These are phyloP conservation scores for Mermis nigrescens DNA, from an alignment of 2,888 invertebrate species.

Conservation along the genomic window DNA sequence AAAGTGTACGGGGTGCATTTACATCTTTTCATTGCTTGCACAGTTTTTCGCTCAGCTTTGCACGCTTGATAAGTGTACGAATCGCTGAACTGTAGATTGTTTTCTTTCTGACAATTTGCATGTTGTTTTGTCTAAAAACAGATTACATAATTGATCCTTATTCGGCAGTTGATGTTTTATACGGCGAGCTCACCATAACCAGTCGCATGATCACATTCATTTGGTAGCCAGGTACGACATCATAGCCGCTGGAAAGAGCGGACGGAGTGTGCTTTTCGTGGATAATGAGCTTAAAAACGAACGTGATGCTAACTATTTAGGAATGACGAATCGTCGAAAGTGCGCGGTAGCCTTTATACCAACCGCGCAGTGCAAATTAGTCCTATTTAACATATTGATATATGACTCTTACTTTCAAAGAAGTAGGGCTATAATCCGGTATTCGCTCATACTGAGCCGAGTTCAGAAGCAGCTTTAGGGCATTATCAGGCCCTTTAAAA, in stretches of 20 bases:
- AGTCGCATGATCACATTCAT: neutral
- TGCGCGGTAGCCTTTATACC: too few relatives aligned
- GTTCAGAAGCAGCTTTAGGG: neutral
- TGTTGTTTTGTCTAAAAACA: neutral
- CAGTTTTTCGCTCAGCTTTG: neutral
- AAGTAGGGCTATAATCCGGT: neutral
- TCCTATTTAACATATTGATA: neutral
- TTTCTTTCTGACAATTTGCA: neutral
- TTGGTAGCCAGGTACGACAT: neutral
- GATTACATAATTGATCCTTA: neutral
- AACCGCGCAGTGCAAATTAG: too few relatives aligned
- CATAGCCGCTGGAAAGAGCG: neutral
- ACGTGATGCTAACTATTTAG: too few relatives aligned
- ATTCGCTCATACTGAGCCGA: neutral
- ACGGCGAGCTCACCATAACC: neutral
- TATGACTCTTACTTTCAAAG: neutral
- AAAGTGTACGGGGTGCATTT: neutral
- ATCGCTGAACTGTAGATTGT: neutral
- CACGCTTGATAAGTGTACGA: neutral
- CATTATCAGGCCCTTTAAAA: neutral
- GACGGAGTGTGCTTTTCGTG: neutral
- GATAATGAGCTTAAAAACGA: neutral
- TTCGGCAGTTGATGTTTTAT: neutral
- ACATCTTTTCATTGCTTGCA: neutral
- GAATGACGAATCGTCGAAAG: too few relatives aligned